Evolutionary conservation across 2,113 vertebrate species (phyloP).

Genomic region (Megatriorchis doriae): DNA sequence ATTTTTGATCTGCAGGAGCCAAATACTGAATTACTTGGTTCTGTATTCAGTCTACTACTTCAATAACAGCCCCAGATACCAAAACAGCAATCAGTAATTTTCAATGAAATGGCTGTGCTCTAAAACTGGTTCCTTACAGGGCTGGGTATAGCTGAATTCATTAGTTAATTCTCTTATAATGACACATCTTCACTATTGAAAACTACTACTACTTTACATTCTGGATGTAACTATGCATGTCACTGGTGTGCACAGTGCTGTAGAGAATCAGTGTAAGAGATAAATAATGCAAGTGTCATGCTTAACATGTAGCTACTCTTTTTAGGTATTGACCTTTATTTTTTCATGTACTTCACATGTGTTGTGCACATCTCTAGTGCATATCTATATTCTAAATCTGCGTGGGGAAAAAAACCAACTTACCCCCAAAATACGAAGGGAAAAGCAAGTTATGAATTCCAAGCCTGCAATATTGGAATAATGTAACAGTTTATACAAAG

Average conservation of each 20-base stretch:
- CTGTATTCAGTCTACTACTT: background rate
- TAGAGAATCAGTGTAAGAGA: background rate
- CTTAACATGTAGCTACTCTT: background rate
- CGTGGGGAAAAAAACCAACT: rapidly evolving
- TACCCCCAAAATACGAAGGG: background rate
- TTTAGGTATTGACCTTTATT: background rate
- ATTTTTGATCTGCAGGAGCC: background rate
- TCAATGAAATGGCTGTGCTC: background rate
- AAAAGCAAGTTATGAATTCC: background rate
- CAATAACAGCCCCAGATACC: background rate
- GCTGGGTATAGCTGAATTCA: background rate
- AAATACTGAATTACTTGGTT: background rate
- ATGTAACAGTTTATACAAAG: background rate
- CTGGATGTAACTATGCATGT: background rate
- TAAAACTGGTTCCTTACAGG: background rate
- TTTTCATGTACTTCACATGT: background rate
- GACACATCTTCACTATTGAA: background rate
- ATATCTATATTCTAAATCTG: background rate
- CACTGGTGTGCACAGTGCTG: background rate
- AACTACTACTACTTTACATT: too few relatives aligned
- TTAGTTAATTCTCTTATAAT: background rate
- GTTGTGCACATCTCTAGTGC: background rate
- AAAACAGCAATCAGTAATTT: background rate
- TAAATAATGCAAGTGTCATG: background rate
- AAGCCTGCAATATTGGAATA: background rate